Evolutionary conservation across 2,888 invertebrate species (phyloP).

Genomic region (Sesamia inferens): DNA sequence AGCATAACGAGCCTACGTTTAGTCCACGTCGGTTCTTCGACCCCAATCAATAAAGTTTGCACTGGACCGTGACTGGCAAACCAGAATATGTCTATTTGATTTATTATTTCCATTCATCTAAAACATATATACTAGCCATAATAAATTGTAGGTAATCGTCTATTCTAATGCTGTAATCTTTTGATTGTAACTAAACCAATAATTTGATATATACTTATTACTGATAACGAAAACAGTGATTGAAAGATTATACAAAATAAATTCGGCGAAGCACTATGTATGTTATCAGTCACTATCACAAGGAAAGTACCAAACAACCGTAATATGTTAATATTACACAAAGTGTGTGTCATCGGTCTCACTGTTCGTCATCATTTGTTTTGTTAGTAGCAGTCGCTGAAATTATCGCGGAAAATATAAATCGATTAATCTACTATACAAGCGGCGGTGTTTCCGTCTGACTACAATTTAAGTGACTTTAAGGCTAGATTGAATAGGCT

Average conservation of each 20-base stretch:
- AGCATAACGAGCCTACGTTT: no score
- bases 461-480: no score
- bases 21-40: no score
- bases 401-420: not conserved
- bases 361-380: not conserved
- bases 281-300: constrained; percentile 6
- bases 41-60: no score
- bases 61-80: no score
- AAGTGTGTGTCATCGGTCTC: not conserved
- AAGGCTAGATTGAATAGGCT: no score
- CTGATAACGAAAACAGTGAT: constrained; percentile 11
- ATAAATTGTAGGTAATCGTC: not conserved
- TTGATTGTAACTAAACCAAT: not conserved
- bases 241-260: constrained; percentile 24
- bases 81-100: no score
- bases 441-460: no score
- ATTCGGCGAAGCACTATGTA: not conserved
- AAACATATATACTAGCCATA: no score
- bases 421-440: not conserved
- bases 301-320: not conserved
- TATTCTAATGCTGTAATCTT: not conserved
- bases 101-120: no score
- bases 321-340: not conserved
- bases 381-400: not conserved
- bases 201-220: constrained; percentile 14